Base-by-base conservation (phyloP, 2,113 vertebrate genomes). In the Hippocampus guttulatus region DNA sequence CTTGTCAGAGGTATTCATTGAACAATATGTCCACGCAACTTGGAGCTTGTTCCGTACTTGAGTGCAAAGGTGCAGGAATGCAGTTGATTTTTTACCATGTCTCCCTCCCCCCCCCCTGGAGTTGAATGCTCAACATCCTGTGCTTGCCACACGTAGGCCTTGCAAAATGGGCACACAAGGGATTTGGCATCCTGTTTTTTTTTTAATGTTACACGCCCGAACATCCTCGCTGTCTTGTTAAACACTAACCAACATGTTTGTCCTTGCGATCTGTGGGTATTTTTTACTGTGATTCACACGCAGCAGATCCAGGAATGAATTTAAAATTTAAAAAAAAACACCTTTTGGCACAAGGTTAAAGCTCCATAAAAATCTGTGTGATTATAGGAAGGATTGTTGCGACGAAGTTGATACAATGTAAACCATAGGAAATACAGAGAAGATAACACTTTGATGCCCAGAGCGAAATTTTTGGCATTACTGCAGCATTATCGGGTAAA, bases 111-210 rank as follows among this genome's bases (percentile, higher is more conserved):
- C 47, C 54, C 25, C 54, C 27, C 27, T 15, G 16, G 27, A 30
- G 30, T 60, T 16, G 58, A 71, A 73, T 49, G 49, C 55, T 68
- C 64, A 69, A 73, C 75, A 76, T 81, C 74, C 77, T 75, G 77
- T 72, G 33, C 63, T 54, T 61, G 67, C 72, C 81, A 78, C 66
- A 71, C 40, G 41, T 45, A 65, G 69, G 60, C 77, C 69, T 78
- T 82, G 62, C 63, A 67, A 83, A 74, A 81, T 62, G 74, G 69
- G 68, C 73, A 73, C 85, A 75, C 41, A 20, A 76, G 77, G 75
- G 72, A 75, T 80, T 85, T 23, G 40, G 66, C 73, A 74, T 89
- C 82, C 87, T 85, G 81, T 68, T 68, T 68, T 27, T 30, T 38
- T 60, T 60, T 55, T 64, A 69, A 62, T 73, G 72, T 60, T 68